These are phyloP conservation scores for Actinia equina DNA, from an alignment of 64 coral and sea anemone genomes.

Conservation along the genomic window DNA sequence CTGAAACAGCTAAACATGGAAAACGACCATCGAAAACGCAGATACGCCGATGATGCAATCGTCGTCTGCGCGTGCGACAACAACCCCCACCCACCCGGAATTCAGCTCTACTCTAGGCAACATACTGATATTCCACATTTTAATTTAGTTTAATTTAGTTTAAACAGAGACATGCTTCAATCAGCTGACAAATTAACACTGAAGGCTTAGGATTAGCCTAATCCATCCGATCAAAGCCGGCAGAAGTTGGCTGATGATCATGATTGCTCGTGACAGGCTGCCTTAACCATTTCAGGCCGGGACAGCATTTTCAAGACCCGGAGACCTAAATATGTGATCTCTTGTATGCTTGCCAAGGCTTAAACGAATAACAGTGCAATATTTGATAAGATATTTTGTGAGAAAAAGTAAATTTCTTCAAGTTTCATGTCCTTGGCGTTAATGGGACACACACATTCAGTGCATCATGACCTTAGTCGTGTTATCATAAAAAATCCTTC, in stretches of 20 bases:
- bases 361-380: background rate
- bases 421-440: too few relatives aligned
- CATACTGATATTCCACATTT: background rate
- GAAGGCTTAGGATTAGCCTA: background rate
- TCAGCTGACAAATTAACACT: background rate
- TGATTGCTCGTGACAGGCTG: background rate
- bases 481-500: background rate
- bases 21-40: too few relatives aligned
- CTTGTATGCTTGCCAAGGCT: background rate
- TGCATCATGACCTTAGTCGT: background rate
- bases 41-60: too few relatives aligned
- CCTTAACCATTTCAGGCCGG: background rate
- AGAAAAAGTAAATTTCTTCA: background rate
- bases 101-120: background rate
- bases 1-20: too few relatives aligned
- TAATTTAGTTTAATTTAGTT: background rate
- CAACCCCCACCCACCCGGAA: too few relatives aligned
- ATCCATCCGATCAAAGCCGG: slow-evolving; percentile 3
- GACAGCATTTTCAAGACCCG: background rate
- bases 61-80: too few relatives aligned
- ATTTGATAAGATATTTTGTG: background rate
- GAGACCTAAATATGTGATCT: too few relatives aligned
- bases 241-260: background rate
- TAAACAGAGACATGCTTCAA: background rate
- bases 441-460: background rate